Evolutionary conservation across 2,797 vertebrate species (phyloP).

Genomic region (Rhadinocentrus ornatus): DNA sequence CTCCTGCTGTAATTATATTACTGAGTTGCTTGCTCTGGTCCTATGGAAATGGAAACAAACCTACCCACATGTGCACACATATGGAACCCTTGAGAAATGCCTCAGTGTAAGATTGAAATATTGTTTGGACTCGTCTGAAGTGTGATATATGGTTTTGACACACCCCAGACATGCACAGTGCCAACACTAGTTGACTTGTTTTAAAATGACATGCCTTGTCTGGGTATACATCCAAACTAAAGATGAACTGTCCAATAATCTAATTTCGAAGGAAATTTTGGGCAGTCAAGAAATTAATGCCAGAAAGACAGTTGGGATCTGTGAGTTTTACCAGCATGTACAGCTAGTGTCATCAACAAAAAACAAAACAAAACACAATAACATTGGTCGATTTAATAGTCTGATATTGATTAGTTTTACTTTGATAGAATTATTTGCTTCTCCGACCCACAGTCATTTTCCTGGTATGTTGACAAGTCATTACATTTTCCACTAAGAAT

Average conservation of each 20-base stretch:
- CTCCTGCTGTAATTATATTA: conserved; percentile 42
- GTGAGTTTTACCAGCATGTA: too few relatives aligned
- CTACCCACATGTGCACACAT: conserved; percentile 2
- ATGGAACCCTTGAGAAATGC: conserved; percentile 18
- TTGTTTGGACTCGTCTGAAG: conserved; percentile 19
- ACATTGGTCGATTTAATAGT: neutral
- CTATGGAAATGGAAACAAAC: conserved; percentile 8
- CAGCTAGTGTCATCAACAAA: too few relatives aligned
- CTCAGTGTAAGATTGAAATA: conserved; percentile 30
- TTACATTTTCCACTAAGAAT: conserved; percentile 39
- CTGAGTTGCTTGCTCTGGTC: conserved; percentile 39
- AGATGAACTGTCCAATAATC: conserved; percentile 8
- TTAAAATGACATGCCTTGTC: conserved; percentile 14
- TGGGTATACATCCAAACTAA: neutral
- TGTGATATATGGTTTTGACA: conserved; percentile 20
- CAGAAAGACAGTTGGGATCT: too few relatives aligned
- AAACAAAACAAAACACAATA: neutral
- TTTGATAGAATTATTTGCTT: conserved; percentile 28
- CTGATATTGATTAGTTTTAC: conserved; percentile 18
- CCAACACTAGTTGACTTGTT: neutral
- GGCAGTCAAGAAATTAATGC: too few relatives aligned
- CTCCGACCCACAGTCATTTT: conserved; percentile 30
- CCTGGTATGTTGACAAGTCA: conserved; percentile 34
- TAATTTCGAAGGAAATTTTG: too few relatives aligned
- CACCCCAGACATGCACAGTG: neutral